Conservation (phyloP, 2,113 vertebrate genomes). For the Kryptolebias marmoratus region DNA sequence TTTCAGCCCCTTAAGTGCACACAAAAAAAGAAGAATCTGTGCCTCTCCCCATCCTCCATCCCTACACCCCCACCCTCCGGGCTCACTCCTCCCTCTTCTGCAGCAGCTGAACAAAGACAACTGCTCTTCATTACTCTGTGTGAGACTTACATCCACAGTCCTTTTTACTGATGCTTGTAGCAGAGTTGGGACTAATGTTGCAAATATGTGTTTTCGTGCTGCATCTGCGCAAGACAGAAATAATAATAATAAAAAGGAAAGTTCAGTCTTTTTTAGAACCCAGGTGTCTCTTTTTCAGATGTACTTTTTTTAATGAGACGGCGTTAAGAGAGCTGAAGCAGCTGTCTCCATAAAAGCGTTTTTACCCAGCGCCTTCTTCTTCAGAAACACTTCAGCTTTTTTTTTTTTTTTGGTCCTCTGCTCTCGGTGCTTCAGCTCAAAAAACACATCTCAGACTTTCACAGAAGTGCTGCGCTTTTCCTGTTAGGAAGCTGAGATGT, state of each 20-base stretch:
- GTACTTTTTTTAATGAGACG: slow-evolving; percentile 22
- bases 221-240: slow-evolving; percentile 16
- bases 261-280: slow-evolving; percentile 40
- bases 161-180: slow-evolving; percentile 38
- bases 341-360: slow-evolving; percentile 53
- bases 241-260: slow-evolving; percentile 47
- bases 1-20: slow-evolving; percentile 45
- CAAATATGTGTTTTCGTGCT: slow-evolving; percentile 15
- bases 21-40: slow-evolving; percentile 38
- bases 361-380: slow-evolving; percentile 43
- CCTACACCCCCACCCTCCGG: slow-evolving; percentile 28
- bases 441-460: slow-evolving; percentile 41
- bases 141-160: slow-evolving; percentile 51
- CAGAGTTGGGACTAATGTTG: slow-evolving; percentile 30
- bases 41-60: slow-evolving; percentile 68
- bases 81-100: slow-evolving; percentile 61
- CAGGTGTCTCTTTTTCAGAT: slow-evolving; percentile 35
- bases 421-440: slow-evolving; percentile 33
- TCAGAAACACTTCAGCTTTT: slow-evolving; percentile 37
- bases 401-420: slow-evolving; percentile 40
- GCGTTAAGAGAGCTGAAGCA: slow-evolving; percentile 47
- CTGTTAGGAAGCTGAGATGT: slow-evolving; percentile 48
- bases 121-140: slow-evolving; percentile 71
- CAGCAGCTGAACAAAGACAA: slow-evolving; percentile 73
- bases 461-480: slow-evolving; percentile 47